Conservation (phyloP, 2,113 vertebrate genomes). For the Cardinalis cardinalis region DNA sequence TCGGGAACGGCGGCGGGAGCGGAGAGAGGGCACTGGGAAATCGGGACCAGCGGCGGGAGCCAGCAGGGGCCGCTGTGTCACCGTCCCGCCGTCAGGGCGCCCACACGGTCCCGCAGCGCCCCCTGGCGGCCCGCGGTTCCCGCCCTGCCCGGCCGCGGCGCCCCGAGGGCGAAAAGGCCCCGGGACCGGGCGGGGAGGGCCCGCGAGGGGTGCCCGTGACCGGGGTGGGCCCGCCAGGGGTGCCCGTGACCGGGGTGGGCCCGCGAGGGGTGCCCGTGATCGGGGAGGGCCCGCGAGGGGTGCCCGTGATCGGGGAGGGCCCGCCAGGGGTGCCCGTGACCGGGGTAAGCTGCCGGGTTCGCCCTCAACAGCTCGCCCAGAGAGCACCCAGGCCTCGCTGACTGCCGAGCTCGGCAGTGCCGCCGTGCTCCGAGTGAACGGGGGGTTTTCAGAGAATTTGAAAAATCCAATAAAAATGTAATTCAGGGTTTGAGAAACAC, state of each 20-base stretch:
- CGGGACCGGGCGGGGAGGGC: too few relatives aligned
- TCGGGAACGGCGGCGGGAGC: background rate
- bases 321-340: background rate
- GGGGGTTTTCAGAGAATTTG: background rate
- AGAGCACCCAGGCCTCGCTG: background rate
- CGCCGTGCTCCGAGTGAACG: background rate
- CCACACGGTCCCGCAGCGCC: background rate
- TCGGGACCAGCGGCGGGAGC: background rate
- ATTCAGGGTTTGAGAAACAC: background rate
- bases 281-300: too few relatives aligned
- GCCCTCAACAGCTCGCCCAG: background rate
- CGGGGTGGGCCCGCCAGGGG: background rate
- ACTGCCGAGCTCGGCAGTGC: background rate
- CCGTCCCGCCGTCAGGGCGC: background rate
- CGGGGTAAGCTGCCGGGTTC: too few relatives aligned
- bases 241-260: background rate
- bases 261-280: too few relatives aligned
- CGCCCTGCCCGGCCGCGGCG: background rate
- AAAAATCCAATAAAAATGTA: background rate
- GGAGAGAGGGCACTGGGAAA: rapidly evolving
- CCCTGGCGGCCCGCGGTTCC: background rate
- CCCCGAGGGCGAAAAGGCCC: background rate
- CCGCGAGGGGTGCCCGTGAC: too few relatives aligned
- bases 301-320: too few relatives aligned
- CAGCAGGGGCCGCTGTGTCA: background rate